Evolutionary conservation across 1,140 invertebrate species (phyloP).

Genomic region (Prorops nasuta): DNA sequence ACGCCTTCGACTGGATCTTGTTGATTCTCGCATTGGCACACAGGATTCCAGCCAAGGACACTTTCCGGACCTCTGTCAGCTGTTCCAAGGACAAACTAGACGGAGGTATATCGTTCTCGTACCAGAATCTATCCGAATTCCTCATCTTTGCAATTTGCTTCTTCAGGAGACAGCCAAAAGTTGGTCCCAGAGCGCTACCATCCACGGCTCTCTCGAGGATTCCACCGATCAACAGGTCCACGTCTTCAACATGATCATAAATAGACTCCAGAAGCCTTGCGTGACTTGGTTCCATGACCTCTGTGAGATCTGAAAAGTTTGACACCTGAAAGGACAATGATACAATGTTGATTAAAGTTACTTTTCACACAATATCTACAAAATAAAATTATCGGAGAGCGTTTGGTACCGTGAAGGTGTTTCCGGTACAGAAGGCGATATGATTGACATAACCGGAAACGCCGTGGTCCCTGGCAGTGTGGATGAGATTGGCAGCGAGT

Average conservation of each 20-base stretch:
- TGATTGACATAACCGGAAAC: conserved; percentile 81
- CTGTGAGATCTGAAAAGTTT: conserved; percentile 66
- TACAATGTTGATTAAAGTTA: not conserved
- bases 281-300: conserved; percentile 61
- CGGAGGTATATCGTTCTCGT: conserved; percentile 91
- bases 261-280: conserved; percentile 63
- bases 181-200: conserved; percentile 82
- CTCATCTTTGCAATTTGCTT: conserved; percentile 77
- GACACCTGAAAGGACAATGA: conserved; percentile 35
- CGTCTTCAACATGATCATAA: conserved; percentile 72
- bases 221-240: conserved; percentile 85
- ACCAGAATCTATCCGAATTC: conserved; percentile 90
- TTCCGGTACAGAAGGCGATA: conserved; percentile 68
- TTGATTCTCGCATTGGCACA: conserved; percentile 74
- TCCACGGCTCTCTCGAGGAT: conserved; percentile 77
- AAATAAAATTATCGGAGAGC: conserved; percentile 3
- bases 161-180: conserved; percentile 80
- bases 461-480: conserved; percentile 86
- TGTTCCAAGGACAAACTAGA: conserved; percentile 81
- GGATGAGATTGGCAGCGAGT: conserved; percentile 58
- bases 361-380: too few species aligned
- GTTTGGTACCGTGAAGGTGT: conserved; percentile 46
- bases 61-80: conserved; percentile 81
- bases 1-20: conserved; percentile 78
- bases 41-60: conserved; percentile 76